phyloP scores from a whole-genome alignment of 2,888 invertebrate species.

The Cepaea hortensis region DNA sequence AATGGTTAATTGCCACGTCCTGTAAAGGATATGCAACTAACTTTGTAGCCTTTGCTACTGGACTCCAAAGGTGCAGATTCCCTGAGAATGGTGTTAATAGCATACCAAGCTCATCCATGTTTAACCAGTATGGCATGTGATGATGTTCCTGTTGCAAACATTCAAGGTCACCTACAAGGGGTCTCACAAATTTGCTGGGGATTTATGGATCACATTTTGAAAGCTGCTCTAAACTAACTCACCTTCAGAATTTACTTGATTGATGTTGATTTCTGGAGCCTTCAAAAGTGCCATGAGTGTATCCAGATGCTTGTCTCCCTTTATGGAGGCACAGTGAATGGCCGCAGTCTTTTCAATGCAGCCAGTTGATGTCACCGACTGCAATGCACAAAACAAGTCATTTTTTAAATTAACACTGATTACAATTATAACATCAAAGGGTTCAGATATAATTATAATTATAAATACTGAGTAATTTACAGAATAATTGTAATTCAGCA shows the following conservation, averaged over 20 bases:
- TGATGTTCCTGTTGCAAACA: not conserved
- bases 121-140: not conserved
- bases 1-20: too few species aligned
- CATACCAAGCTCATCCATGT: not conserved
- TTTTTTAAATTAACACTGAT: not conserved
- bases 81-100: not conserved
- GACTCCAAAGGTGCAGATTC: too few species aligned
- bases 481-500: too few species aligned
- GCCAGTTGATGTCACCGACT: not conserved
- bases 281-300: conserved; percentile 58
- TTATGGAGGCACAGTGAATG: conserved; percentile 66
- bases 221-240: not conserved
- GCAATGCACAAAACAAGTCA: not conserved
- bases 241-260: conserved; percentile 42
- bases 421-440: too few species aligned
- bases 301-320: conserved; percentile 59
- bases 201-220: not conserved
- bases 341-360: conserved; percentile 57
- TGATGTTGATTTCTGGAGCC: conserved; percentile 26
- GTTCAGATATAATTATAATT: too few species aligned
- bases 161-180: not conserved
- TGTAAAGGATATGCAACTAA: too few species aligned
- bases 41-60: too few species aligned
- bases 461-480: too few species aligned
- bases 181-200: too few species aligned